Percentiles rank a stretch among this genome's conserved stretches.
Conservation (phyloP, 2,888 invertebrate genomes). For the Drosophila mulleri region DNA sequence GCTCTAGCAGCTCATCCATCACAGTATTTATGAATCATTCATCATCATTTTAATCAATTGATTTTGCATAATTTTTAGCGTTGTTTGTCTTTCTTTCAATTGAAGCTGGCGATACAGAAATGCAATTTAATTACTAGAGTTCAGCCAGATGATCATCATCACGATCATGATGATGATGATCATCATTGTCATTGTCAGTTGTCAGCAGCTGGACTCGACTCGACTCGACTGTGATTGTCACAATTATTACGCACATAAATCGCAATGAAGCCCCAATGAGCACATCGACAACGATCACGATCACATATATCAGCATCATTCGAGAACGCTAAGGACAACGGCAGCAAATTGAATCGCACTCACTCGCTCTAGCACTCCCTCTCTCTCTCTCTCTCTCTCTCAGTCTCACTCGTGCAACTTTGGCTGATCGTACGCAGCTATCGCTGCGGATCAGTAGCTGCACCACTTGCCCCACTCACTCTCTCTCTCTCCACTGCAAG, state of each 20-base stretch:
- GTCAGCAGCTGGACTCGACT: constrained; percentile 16
- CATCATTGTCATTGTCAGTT: constrained; percentile 32
- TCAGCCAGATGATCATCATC: constrained; percentile 28
- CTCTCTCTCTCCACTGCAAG: constrained; percentile 12
- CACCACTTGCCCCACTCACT: background rate
- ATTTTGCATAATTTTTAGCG: constrained; percentile 44
- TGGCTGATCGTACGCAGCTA: constrained; percentile 44
- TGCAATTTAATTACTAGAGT: constrained; percentile 60
- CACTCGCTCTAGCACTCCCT: constrained; percentile 1
- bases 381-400: constrained; percentile 7
- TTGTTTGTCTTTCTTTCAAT: constrained; percentile 21
- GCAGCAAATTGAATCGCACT: constrained; percentile 62
- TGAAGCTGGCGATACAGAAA: constrained; percentile 25
- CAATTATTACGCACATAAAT: constrained; percentile 82
- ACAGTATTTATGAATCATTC: constrained; percentile 31
- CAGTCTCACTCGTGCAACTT: constrained; percentile 7
- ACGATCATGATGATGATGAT: background rate
- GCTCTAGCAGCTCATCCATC: constrained; percentile 27
- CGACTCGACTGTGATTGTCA: constrained; percentile 68
- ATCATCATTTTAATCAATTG: constrained; percentile 53
- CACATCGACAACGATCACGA: constrained; percentile 35
- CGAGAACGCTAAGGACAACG: constrained; percentile 13
- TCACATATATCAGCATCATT: constrained; percentile 38
- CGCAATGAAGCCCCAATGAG: constrained; percentile 65
- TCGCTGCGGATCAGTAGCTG: constrained; percentile 24